Base-by-base conservation (phyloP, 2,888 invertebrate species). In the Cantharis lateralis region DNA sequence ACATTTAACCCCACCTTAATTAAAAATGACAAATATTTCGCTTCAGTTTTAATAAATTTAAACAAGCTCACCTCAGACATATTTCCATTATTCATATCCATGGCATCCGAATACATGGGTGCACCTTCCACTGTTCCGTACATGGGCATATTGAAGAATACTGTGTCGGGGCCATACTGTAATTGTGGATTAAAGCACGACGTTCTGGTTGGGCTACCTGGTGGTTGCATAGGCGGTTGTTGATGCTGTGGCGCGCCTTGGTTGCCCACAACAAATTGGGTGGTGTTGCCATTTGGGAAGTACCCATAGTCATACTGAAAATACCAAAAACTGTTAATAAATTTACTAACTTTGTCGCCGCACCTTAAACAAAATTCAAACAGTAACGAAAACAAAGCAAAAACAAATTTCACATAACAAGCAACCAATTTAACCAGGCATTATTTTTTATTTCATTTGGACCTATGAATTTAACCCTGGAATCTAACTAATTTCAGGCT, bases 301-400 rank as follows among this genome's bases (percentile, higher is more conserved):
- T 86, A 87, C 82, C 84, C 84, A 84, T 84, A 87, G 32, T 87
- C 87, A 82, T 86, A 87, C 87, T 87, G 83, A 70, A 86, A 84
- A 69, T 13, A n/a, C n/a, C n/a, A 48, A 48, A 48, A 1, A 1
- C n/a, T 48, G 32, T 48, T 48, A 48, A n/a, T 48, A n/a, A n/a
- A n/a, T 48, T n/a, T n/a, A 48, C 5, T 1, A n/a, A 10, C n/a
- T 5, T 48, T 7, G 2, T 48, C n/a, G 7, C 7, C n/a, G 7
- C n/a, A 48, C 48, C 48, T 48, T 48, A 0, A 48, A 48, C n/a
- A 5, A 48, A 13, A n/a, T 48, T 4, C n/a, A n/a, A 48, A 48
- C n/a, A 7, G 48, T n/a, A n/a, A n/a, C 7, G 13, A 48, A n/a
- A 48, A 32, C 32, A 48, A 48, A 48, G 48, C 48, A n/a, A 48